Evolutionary conservation across 2,888 invertebrate genomes (phyloP).

Genomic region (Acleris literana): DNA sequence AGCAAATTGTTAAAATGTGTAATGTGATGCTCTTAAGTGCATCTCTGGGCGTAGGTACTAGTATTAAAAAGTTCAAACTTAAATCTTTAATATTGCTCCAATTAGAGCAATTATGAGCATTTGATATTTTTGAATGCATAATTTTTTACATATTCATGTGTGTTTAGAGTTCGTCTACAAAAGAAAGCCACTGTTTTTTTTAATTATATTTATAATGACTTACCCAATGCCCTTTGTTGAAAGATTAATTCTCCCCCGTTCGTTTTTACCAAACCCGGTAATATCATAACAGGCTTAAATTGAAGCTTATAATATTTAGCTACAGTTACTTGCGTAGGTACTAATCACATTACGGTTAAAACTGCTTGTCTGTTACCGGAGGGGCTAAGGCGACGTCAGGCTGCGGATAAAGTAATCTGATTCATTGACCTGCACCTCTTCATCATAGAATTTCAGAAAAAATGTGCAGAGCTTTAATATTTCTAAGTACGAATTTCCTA

Average conservation of each 20-base stretch:
- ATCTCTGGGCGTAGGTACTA: too few species aligned
- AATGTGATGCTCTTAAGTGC: too few species aligned
- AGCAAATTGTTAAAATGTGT: too few species aligned
- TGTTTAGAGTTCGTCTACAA: too few species aligned
- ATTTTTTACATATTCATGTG: too few species aligned
- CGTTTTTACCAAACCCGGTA: neutral
- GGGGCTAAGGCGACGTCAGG: constrained; percentile 18
- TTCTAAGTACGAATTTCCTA: neutral
- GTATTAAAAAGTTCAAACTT: too few species aligned
- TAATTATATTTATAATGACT: too few species aligned
- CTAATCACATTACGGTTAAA: constrained; percentile 31
- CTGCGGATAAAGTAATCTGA: constrained; percentile 11
- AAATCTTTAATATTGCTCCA: too few species aligned
- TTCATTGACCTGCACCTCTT: neutral
- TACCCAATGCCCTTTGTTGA: too few species aligned
- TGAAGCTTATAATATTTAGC: constrained; percentile 26
- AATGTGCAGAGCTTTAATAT: neutral
- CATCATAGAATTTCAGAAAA: neutral
- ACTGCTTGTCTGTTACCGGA: constrained; percentile 14
- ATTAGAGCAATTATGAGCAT: too few species aligned
- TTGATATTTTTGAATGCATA: too few species aligned
- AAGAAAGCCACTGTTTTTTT: too few species aligned
- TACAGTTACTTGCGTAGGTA: constrained; percentile 14
- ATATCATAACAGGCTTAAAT: constrained; percentile 28
- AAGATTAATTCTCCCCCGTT: neutral